Evolutionary conservation across 1,140 invertebrate species (phyloP), one percentile per base, ranked within the genome.

Genomic region (Halictus rubicundus): DNA sequence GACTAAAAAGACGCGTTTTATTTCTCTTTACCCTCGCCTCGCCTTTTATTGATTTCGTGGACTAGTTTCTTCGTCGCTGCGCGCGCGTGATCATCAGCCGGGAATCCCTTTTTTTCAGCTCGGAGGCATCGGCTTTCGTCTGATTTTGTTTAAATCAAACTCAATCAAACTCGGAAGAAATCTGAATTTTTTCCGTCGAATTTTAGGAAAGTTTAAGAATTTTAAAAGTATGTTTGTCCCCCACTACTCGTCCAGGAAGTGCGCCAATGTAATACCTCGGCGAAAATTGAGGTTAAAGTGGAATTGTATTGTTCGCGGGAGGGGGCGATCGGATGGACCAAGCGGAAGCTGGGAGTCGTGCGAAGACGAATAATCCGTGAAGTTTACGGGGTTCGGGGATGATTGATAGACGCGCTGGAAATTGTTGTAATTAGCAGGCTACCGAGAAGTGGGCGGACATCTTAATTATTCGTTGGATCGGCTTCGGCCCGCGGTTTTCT

Each of bases 391-490:
- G 71, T 37, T 64, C 42, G 52, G 9, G n/a, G 3, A 64, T 65
- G 70, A 74, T 21, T 27, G 60, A 77, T 61, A 37, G 63, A 63
- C 32, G 68, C n/a, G 54, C 21, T 10, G 59, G 63, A 68, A 80
- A 85, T 77, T 52, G 25, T 76, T 84, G 63, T 80, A 83, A 83
- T 80, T 61, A 64, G 37, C 54, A 49, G 10, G 65, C 73, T 72
- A 78, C 59, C 64, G 64, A 16, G 59, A 78, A 27, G 59, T 69
- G 70, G 61, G n/a, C 49, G 71, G 60, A 83, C 77, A 46, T 80
- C 49, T 83, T 84, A 88, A 87, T 88, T 85, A 57, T 37, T 32
- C 71, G n/a, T 52, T n/a, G 68, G 10, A 32, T 19, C 25, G 8
- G 23, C 49, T 16, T 5, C n/a, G 8, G 42, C 5, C 7, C 19